These are phyloP conservation scores for Pantherophis alleghaniensis DNA, from an alignment of 2,797 vertebrate species.

Conservation along the genomic window DNA sequence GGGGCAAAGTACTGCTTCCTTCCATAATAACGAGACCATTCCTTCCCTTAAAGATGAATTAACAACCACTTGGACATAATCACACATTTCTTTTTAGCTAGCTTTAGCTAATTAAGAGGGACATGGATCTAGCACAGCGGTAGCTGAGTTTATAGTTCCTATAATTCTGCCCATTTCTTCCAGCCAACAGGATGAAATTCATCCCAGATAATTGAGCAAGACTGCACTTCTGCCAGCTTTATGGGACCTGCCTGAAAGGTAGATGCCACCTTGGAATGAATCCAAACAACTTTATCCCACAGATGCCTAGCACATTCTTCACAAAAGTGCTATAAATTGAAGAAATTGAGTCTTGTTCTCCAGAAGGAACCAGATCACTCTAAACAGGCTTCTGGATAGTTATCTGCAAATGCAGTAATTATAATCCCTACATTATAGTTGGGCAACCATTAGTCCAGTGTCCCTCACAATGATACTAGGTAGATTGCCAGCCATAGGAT, in stretches of 20 bases:
- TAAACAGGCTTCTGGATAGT: not conserved
- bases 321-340: not conserved
- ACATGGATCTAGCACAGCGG: not conserved
- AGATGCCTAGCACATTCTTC: not conserved
- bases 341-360: not conserved
- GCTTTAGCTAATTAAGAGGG: not conserved
- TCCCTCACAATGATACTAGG: not conserved
- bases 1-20: not conserved
- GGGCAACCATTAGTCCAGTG: not conserved
- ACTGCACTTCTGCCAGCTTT: not conserved
- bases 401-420: not conserved
- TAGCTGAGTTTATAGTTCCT: not conserved
- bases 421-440: not conserved
- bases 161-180: not conserved
- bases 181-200: not conserved
- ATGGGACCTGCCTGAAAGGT: not conserved
- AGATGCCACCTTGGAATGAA: not conserved
- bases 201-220: not conserved
- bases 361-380: not conserved
- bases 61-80: not conserved
- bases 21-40: not conserved
- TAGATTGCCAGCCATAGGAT: not conserved
- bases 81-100: not conserved
- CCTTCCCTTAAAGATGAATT: not conserved
- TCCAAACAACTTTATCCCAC: not conserved